Evolutionary conservation across 2,113 vertebrate species (phyloP), one percentile per base, ranked within the genome.

Genomic region (Asarcornis scutulata): DNA sequence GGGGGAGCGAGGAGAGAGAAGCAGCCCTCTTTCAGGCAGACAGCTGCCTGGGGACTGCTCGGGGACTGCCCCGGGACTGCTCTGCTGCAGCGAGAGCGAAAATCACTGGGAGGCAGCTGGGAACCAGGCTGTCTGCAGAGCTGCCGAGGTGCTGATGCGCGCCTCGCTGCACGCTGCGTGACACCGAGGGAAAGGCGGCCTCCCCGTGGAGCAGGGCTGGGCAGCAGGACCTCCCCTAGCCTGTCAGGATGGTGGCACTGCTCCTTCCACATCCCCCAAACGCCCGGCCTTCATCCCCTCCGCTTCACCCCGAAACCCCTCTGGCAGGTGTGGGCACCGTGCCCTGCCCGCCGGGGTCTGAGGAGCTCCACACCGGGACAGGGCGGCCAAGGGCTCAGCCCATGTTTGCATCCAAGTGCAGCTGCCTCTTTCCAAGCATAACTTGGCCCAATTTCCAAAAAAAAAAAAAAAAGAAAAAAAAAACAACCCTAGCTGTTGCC

Each of bases 381-480:
- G 18, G n/a, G 50, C 80, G 59, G 22, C 13, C 67, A 17, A 85
- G 27, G 64, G 26, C 17, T 32, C 20, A 83, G 80, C n/a, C 14
- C 2, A 89, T 58, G 77, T 83, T 79, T 48, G 32, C 2, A 4
- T 89, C 68, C 86, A 58, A 85, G 52, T 11, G 34, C 56, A 34
- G 60, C 71, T 42, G 80, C 42, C 73, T 90, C 69, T 25, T 89
- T 91, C 90, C 83, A 95, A 95, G 68, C 69, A 71, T 71, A 91
- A 88, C 64, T 82, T 93, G 92, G 95, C 90, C 17, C 5, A 14
- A 5, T 55, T 91, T 88, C 88, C 88, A 83, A 85, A 71, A 73
- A 83, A 93, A 74, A 50, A 46, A 20, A 83, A 81, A 83, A 71
- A 72, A 81, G 79, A 71, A 72, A 7, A 36, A 36, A 36, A 83